Conservation (phyloP, 2,113 vertebrate genomes). For the Spilogale gracilis region DNA sequence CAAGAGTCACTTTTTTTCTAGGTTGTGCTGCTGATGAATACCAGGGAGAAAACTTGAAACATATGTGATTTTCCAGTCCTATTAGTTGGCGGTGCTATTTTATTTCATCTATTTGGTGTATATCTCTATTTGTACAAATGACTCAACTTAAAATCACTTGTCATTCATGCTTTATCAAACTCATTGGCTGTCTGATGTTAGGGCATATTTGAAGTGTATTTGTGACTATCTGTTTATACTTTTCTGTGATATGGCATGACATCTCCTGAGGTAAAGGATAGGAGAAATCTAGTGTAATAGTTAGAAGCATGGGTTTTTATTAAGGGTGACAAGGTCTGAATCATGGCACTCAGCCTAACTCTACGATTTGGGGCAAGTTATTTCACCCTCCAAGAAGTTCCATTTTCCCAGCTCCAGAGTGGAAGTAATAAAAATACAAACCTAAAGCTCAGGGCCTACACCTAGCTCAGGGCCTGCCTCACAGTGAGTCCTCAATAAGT, state of each 20-base stretch:
- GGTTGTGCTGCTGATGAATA: constrained; percentile 47
- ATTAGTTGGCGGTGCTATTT: neutral
- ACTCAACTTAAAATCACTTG: constrained; percentile 6
- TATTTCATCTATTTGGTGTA: neutral
- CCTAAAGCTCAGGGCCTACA: neutral
- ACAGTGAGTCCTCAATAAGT: neutral
- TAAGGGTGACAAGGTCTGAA: neutral
- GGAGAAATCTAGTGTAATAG: neutral
- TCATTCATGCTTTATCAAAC: neutral
- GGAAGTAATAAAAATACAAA: neutral
- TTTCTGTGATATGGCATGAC: neutral
- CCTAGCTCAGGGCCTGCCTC: neutral
- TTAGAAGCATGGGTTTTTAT: neutral
- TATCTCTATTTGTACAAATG: constrained; percentile 44
- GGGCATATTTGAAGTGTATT: neutral
- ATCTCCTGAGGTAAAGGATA: neutral
- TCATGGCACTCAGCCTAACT: neutral
- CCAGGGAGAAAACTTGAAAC: constrained; percentile 48
- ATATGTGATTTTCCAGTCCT: neutral
- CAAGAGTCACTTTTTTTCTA: constrained; percentile 60
- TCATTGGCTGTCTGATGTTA: neutral
- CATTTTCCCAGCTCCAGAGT: neutral
- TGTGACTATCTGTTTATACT: neutral
- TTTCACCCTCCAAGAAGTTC: neutral
- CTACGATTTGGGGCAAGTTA: neutral